A percentile compares a stretch with the other conserved stretches of the same genome.
Conservation (phyloP, 1,140 invertebrate species). For the Drosophila chauvacae region DNA sequence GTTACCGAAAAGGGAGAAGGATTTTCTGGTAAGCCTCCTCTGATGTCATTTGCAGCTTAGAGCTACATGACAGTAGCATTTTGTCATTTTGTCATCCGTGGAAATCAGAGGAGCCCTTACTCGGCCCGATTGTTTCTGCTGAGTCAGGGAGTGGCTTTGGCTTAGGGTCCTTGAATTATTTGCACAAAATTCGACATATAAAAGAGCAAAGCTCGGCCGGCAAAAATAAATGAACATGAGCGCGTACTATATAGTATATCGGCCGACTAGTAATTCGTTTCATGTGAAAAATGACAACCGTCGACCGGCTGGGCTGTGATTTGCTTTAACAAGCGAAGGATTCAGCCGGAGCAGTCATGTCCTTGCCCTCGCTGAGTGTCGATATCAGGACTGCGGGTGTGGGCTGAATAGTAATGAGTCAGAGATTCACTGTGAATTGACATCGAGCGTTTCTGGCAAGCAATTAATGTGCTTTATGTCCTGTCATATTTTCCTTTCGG, state of each 20-base stretch:
- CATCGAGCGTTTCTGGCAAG: conserved; percentile 43
- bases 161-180: conserved; percentile 65
- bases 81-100: conserved; percentile 42
- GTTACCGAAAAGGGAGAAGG: conserved; percentile 20
- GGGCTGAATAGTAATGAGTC: conserved; percentile 76
- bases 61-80: conserved; percentile 68
- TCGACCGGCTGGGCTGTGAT: conserved; percentile 60
- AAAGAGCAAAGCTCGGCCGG: conserved; percentile 20
- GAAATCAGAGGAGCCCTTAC: conserved; percentile 50
- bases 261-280: conserved; percentile 43
- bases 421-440: conserved; percentile 31
- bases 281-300: conserved; percentile 78
- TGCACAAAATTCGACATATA: conserved; percentile 42
- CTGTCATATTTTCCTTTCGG: conserved; percentile 55
- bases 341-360: conserved; percentile 25
- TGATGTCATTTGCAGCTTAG: conserved; percentile 69
- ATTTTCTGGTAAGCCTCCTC: conserved; percentile 36
- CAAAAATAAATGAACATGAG: conserved; percentile 29
- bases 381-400: conserved; percentile 47
- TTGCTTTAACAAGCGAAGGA: conserved; percentile 55
- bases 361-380: conserved; percentile 14
- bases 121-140: conserved; percentile 54
- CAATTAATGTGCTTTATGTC: conserved; percentile 78
- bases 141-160: conserved; percentile 63
- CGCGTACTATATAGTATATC: conserved; percentile 4